These are phyloP conservation scores for Prosapia bicincta DNA, from an alignment of 2,888 invertebrate genomes.

Conservation along the genomic window DNA sequence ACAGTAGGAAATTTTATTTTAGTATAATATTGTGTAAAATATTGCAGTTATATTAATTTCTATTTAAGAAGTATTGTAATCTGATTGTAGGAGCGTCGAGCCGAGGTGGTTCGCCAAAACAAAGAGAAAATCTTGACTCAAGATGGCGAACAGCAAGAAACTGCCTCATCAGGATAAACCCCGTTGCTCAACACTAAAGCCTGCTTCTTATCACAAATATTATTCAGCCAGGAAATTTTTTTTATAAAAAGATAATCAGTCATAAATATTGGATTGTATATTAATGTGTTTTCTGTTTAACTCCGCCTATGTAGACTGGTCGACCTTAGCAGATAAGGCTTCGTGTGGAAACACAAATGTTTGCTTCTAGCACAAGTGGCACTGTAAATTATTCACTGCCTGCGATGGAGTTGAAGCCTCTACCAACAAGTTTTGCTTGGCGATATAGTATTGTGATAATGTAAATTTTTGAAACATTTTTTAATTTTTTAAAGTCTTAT, in stretches of 20 bases:
- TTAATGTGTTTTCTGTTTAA: slow-evolving; percentile 21
- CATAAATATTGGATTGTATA: slow-evolving; percentile 24
- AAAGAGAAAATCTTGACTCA: slow-evolving; percentile 62
- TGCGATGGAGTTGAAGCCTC: not conserved
- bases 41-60: slow-evolving; percentile 20
- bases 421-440: not conserved
- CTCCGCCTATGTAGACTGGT: slow-evolving; percentile 10
- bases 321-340: slow-evolving; percentile 15
- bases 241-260: slow-evolving; percentile 23
- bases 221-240: slow-evolving; percentile 12
- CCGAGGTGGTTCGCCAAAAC: slow-evolving; percentile 87
- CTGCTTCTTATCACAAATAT: slow-evolving; percentile 10
- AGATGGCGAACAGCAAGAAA: slow-evolving; percentile 46
- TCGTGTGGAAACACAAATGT: slow-evolving; percentile 3
- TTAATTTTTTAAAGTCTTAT: not conserved
- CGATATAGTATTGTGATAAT: not conserved
- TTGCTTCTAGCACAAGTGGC: slow-evolving; percentile 11
- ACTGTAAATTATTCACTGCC: slow-evolving; percentile 16
- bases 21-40: too few relatives aligned
- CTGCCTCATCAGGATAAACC: slow-evolving; percentile 63
- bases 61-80: too few relatives aligned
- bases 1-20: too few relatives aligned
- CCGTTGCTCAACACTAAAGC: not conserved
- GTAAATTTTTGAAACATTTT: not conserved
- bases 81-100: slow-evolving; percentile 77